Base-by-base conservation (phyloP, 2,797 vertebrate genomes). In the Hephaestus fuliginosus region DNA sequence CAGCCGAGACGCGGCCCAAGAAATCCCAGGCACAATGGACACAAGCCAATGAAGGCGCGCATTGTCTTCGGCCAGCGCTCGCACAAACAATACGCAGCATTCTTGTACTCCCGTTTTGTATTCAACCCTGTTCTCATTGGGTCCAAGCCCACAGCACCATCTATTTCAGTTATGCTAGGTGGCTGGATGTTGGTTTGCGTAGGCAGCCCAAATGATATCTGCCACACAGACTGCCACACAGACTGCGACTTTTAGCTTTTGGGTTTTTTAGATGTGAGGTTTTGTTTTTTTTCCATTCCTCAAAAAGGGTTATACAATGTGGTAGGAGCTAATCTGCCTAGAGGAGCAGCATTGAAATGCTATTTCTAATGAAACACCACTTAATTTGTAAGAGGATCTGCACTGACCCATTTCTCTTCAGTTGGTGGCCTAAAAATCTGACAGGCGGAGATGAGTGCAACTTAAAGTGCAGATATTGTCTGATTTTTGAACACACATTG, bases 21-120 rank as follows among this genome's bases (percentile, higher is more conserved):
- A 91, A 78, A 87, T 64, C 84, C 81, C 86, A 77, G 83, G 81
- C 85, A 92, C 91, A 89, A 89, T 76, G 88, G 83, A 88, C 80
- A 81, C 87, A 70, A 68, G 76, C 79, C 86, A 82, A 58, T 87
- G 87, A 94, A 93, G 86, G 91, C 78, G 25, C 1, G 0, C 87
- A 88, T 93, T 92, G 92, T 94, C 73, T 80, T 18, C 39, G 5
- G 56, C 69, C 81, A 18, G 79, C 88, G 36, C 65, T 39, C 63
- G 20, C 61, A 3, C 46, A 43, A 51, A 95, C 93, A 94, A 94
- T 91, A 80, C 46, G 13, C 62, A 73, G 81, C 86, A 81, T 93
- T 93, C 87, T 94, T 78, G 51, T 62, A 4, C 43, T 81, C 66
- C 82, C 75, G 73, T 63, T 91, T 84, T 81, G 76, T 88, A 73